Conservation (phyloP, 2,888 invertebrate species). For the Amphiduros pacificus region DNA sequence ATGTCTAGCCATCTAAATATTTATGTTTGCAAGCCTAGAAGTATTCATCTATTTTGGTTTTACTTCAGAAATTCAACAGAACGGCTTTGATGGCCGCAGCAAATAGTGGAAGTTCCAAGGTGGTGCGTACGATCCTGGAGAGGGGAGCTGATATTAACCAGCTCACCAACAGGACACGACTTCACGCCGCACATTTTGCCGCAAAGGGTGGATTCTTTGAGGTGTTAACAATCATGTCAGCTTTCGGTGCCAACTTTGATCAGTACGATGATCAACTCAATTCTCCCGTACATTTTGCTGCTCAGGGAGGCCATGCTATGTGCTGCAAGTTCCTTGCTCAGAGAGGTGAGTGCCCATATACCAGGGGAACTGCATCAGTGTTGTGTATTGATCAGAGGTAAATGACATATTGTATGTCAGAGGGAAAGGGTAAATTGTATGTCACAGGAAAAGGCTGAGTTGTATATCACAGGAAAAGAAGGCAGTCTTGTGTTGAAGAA, state of each 20-base stretch:
- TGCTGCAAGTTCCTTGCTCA: slow-evolving; percentile 57
- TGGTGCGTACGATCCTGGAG: slow-evolving; percentile 51
- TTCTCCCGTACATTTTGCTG: slow-evolving; percentile 57
- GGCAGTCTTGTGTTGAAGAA: too few species aligned
- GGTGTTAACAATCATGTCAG: slow-evolving; percentile 49
- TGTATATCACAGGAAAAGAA: too few species aligned
- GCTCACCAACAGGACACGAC: slow-evolving; percentile 41
- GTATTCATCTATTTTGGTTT: too few species aligned
- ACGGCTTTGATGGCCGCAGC: slow-evolving; percentile 59
- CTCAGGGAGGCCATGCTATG: slow-evolving; percentile 49
- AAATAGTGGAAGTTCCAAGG: slow-evolving; percentile 52
- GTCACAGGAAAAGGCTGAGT: too few species aligned
- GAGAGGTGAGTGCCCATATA: slow-evolving; percentile 54
- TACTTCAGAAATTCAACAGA: slow-evolving; percentile 47
- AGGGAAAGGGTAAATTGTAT: too few species aligned
- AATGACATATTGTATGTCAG: too few species aligned
- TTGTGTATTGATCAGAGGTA: too few species aligned
- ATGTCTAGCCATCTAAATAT: too few species aligned
- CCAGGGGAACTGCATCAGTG: too few species aligned
- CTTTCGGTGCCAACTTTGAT: slow-evolving; percentile 57
- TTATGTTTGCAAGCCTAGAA: too few species aligned
- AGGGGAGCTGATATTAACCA: slow-evolving; percentile 46
- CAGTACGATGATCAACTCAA: slow-evolving; percentile 51
- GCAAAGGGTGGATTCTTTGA: slow-evolving; percentile 53
- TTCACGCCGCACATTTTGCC: slow-evolving; percentile 56